A percentile compares a stretch with the other conserved stretches of the same genome.
These are phyloP conservation scores for Zygothrica quintamaculata DNA, from an alignment of 2,888 invertebrate genomes.

Conservation along the genomic window DNA sequence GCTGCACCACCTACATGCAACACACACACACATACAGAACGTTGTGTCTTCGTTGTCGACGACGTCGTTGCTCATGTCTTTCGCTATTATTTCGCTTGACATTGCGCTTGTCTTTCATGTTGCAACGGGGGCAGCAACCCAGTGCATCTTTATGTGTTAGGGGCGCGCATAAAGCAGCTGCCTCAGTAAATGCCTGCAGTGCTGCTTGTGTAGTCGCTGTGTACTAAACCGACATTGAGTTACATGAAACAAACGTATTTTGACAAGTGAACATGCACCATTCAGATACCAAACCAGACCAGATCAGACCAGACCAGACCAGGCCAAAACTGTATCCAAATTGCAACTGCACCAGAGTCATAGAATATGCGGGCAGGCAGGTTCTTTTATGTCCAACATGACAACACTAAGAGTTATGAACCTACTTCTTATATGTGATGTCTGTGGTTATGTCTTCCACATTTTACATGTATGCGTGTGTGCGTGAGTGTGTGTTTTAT, in stretches of 20 bases:
- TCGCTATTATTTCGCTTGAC: conserved; percentile 74
- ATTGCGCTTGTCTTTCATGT: conserved; percentile 74
- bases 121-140: conserved; percentile 52
- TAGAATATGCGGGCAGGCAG: conserved; percentile 65
- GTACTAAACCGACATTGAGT: conserved; percentile 75
- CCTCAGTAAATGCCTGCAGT: conserved; percentile 43
- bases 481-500: conserved; percentile 13
- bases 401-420: conserved; percentile 73
- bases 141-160: conserved; percentile 71
- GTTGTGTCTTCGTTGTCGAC: conserved; percentile 7
- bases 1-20: conserved; percentile 2
- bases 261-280: conserved; percentile 75
- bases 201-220: conserved; percentile 21
- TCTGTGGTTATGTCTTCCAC: conserved; percentile 16
- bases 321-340: conserved; percentile 38
- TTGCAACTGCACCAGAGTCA: conserved; percentile 28
- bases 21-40: conserved; percentile 9
- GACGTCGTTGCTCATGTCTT: conserved; percentile 59
- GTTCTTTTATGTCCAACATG: conserved; percentile 75
- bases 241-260: conserved; percentile 77
- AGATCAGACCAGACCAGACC: too few relatives aligned
- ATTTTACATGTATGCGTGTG: conserved; percentile 1
- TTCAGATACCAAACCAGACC: too few relatives aligned
- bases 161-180: conserved; percentile 71
- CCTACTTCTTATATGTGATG: conserved; percentile 60